These are phyloP conservation scores for Celastrina argiolus DNA, from an alignment of 2,888 invertebrate species.

Conservation along the genomic window DNA sequence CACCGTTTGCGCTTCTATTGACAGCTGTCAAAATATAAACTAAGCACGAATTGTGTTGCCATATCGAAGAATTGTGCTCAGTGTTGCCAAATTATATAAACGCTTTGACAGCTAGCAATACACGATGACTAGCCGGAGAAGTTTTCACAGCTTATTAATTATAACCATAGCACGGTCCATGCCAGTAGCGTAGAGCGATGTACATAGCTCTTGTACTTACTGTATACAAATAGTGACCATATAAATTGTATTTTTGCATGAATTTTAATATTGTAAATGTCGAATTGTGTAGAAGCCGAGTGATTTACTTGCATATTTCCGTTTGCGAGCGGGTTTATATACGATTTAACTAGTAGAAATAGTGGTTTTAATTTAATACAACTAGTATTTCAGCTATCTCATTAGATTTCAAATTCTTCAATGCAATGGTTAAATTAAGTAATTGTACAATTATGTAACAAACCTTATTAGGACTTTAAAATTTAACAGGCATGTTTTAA, in stretches of 20 bases:
- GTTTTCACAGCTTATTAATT: slow-evolving; percentile 14
- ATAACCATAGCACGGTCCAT: slow-evolving; percentile 32
- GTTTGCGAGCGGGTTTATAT: slow-evolving; percentile 10
- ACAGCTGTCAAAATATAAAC: slow-evolving; percentile 25
- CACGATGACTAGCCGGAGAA: slow-evolving; percentile 6
- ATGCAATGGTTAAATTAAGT: no score
- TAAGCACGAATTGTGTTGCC: slow-evolving; percentile 23
- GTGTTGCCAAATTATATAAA: slow-evolving; percentile 28
- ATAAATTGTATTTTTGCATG: slow-evolving; percentile 55
- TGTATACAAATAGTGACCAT: slow-evolving; percentile 43
- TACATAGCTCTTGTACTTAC: slow-evolving; percentile 42
- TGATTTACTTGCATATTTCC: slow-evolving; percentile 39
- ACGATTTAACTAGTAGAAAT: not conserved
- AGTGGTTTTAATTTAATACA: not conserved
- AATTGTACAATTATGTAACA: not conserved
- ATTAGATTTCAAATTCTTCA: not conserved
- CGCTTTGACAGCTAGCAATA: slow-evolving; percentile 25
- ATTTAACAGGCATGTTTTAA: not conserved
- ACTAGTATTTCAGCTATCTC: not conserved
- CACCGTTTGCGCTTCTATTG: slow-evolving; percentile 18
- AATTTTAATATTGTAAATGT: slow-evolving; percentile 40
- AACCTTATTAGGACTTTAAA: no score
- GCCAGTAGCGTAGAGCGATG: slow-evolving; percentile 44
- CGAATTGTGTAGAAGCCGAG: slow-evolving; percentile 34
- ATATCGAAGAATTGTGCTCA: slow-evolving; percentile 23